Evolutionary conservation across 2,113 vertebrate genomes (phyloP), one percentile per base, ranked within the genome.

Genomic region (Sardina pilchardus): DNA sequence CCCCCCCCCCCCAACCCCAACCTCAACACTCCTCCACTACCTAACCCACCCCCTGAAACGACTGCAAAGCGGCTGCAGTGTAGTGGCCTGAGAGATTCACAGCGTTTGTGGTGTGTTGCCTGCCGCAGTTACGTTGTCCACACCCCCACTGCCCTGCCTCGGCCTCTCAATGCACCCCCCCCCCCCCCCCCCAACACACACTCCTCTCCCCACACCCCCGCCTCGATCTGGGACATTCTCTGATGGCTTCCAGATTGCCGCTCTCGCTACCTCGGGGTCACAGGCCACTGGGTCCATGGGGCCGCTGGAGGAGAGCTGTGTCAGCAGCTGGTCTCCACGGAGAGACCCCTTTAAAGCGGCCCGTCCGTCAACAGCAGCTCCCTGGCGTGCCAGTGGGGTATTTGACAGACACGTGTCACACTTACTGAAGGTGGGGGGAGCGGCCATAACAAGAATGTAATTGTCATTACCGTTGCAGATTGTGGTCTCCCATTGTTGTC

Each of bases 241-340:
- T 93, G 90, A 94, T 88, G 90, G 90, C 87, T 92, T 92, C 90
- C 84, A 14, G 89, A 89, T 89, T 88, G 83, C 83, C 48, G 48
- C 82, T 84, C 87, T 88, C 67, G 34, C 56, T 63, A 75, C 81
- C 50, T 36, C 34, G 39, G 83, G 87, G 87, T 86, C 81, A 85
- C 81, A 90, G 84, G 89, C 84, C 71, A 83, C 45, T 17, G 16
- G 24, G 84, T 81, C 50, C 80, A 50, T 43, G 26, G 36, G 43
- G 75, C 75, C 59, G 78, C 34, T 56, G 8, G 34, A 81, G 75
- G 19, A 44, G 85, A 85, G 63, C 89, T 48, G 53, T 43, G 36
- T 85, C 82, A 17, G 26, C 82, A 86, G 86, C 84, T 48, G 81
- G 82, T 87, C 26, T 85, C 36, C 30, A 24, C 34, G 21, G 19